Percentiles rank a stretch among this genome's conserved stretches.
phyloP scores from a whole-genome alignment of 2,113 vertebrate genomes.

The Rhipidura dahli region DNA sequence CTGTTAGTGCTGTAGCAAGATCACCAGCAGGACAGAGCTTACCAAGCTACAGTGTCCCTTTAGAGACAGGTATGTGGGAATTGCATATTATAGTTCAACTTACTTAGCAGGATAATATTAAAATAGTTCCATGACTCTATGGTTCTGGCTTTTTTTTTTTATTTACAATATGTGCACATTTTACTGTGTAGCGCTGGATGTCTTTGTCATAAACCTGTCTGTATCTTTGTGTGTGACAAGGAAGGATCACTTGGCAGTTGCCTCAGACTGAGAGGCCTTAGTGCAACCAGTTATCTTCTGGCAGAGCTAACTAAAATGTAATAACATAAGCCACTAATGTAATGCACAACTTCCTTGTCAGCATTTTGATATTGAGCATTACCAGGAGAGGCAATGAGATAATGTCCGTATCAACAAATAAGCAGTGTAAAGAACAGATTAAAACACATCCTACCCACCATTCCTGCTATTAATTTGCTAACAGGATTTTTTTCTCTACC shows the following conservation, averaged over 20 bases:
- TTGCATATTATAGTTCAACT: background rate
- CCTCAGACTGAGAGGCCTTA: background rate
- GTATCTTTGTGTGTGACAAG: background rate
- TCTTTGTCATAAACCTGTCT: background rate
- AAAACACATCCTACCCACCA: background rate
- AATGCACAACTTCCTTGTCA: background rate
- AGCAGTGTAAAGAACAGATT: background rate
- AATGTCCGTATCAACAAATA: background rate
- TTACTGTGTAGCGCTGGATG: background rate
- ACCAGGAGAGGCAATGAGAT: background rate
- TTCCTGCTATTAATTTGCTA: background rate
- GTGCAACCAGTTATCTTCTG: background rate
- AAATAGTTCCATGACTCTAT: background rate
- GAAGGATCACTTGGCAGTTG: background rate
- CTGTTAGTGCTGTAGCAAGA: constrained; percentile 78
- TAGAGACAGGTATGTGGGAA: constrained; percentile 84
- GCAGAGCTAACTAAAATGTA: background rate
- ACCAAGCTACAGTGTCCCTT: constrained; percentile 82
- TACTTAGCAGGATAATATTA: background rate
- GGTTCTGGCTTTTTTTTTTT: background rate
- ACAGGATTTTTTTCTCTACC: background rate
- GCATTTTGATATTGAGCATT: background rate
- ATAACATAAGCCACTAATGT: background rate
- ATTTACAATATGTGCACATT: background rate
- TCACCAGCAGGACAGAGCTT: constrained; percentile 80